Evolutionary conservation across 2,888 invertebrate species (phyloP).

Genomic region (Branchellion lobata): DNA sequence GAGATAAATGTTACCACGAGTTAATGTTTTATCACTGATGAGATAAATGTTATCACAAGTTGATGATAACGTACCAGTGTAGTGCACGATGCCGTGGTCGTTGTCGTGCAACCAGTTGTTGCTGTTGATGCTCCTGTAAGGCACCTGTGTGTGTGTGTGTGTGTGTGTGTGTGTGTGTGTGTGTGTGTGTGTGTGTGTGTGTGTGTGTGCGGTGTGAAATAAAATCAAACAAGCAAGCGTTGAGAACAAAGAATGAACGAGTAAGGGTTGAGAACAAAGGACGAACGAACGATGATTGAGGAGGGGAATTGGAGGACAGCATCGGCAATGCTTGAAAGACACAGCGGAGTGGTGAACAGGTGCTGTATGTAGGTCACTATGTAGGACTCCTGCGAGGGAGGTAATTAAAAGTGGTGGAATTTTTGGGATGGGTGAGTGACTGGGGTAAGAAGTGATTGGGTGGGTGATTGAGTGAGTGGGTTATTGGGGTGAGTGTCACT

Average conservation of each 20-base stretch:
- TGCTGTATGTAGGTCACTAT: too few species aligned
- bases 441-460: too few species aligned
- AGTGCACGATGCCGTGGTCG: neutral
- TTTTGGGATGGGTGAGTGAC: too few species aligned
- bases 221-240: neutral
- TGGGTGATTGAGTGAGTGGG: neutral
- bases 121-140: slow-evolving; percentile 7
- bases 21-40: too few species aligned
- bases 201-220: too few species aligned
- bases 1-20: too few species aligned
- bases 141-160: neutral
- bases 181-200: too few species aligned
- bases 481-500: too few species aligned
- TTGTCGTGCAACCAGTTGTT: slow-evolving; percentile 4
- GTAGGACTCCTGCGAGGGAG: too few species aligned
- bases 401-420: too few species aligned
- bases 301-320: neutral
- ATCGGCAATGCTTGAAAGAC: neutral
- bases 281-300: slow-evolving; percentile 3
- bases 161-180: too few species aligned
- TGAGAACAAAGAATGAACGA: neutral
- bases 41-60: neutral
- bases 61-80: neutral
- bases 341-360: neutral
- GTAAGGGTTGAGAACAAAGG: too few species aligned